Conservation (phyloP, 1,140 invertebrate genomes). For the Schlechtendalia chinensis region DNA sequence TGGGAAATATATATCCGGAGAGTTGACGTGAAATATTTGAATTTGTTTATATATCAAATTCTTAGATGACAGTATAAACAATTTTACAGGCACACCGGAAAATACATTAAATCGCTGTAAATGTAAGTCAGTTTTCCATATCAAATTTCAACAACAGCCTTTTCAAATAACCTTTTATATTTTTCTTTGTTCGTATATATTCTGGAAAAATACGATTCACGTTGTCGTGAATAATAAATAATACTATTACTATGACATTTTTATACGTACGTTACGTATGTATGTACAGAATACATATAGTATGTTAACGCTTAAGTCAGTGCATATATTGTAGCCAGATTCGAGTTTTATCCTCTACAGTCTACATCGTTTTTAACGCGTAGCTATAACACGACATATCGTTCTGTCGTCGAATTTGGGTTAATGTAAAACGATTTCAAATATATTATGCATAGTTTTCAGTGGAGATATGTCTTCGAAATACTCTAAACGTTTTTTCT, state of each 20-base stretch:
- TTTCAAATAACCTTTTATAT: not conserved
- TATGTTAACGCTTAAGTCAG: not conserved
- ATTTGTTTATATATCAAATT: no score
- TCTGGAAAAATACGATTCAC: not conserved
- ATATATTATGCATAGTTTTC: not conserved
- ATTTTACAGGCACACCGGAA: not conserved
- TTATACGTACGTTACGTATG: not conserved
- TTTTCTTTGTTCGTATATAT: not conserved
- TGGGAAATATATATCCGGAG: no score
- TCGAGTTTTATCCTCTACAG: not conserved
- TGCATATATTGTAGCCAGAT: not conserved
- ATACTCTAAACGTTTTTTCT: no score
- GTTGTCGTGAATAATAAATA: not conserved
- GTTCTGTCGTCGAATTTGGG: not conserved
- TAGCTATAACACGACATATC: not conserved
- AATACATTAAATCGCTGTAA: not conserved
- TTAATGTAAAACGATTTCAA: not conserved
- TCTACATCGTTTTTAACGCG: no score
- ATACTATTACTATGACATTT: slow-evolving; percentile 5
- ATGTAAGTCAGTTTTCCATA: not conserved
- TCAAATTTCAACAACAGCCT: not conserved
- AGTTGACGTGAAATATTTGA: no score
- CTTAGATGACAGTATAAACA: not conserved
- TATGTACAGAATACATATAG: not conserved
- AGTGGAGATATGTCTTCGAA: no score